Base-by-base conservation (phyloP, 1,140 invertebrate species). In the Amyelois transitella region DNA sequence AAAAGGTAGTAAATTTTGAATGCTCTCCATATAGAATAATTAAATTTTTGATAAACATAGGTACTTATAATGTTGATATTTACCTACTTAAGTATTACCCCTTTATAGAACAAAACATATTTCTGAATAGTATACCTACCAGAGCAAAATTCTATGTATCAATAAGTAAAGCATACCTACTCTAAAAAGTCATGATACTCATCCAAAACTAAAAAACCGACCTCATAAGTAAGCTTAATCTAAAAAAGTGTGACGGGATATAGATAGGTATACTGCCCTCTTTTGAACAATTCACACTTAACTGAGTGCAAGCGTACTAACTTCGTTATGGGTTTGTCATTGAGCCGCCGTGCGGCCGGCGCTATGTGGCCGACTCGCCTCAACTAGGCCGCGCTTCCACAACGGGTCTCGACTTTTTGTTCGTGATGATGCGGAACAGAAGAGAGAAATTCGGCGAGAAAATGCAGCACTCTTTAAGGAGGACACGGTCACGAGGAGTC, bases 391-490 rank as follows among this genome's bases (percentile, higher is more conserved):
- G 75, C 73, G 69, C 71, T 75, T 74, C 75, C 64, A 77, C 71
- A 81, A 80, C 78, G 81, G 78, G 77, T 78, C 67, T 80, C 66
- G 60, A 76, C 70, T 79, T 81, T 81, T 81, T 81, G 77, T 80
- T 73, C 69, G 72, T 75, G 72, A 77, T 80, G 75, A 77, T 79
- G 75, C 81, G 75, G 78, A 81, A 81, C 78, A 77, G 77, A 75
- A 70, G 70, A 80, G 83, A 81, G 84, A 85, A 87, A 85, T 87
- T 87, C 71, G 76, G 80, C 69, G 74, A 83, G 79, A 81, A 78
- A 78, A 79, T 79, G 72, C 72, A 75, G 74, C 62, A 76, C 70
- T 78, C 67, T 65, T 58, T 79, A 79, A 84, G 72, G 80, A 74
- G 78, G 80, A 77, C 81, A 77, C 81, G 79, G 83, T 84, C 80